Evolutionary conservation across 2,888 invertebrate species (phyloP), one percentile per base, ranked within the genome.

Genomic region (Diarsia mendica): DNA sequence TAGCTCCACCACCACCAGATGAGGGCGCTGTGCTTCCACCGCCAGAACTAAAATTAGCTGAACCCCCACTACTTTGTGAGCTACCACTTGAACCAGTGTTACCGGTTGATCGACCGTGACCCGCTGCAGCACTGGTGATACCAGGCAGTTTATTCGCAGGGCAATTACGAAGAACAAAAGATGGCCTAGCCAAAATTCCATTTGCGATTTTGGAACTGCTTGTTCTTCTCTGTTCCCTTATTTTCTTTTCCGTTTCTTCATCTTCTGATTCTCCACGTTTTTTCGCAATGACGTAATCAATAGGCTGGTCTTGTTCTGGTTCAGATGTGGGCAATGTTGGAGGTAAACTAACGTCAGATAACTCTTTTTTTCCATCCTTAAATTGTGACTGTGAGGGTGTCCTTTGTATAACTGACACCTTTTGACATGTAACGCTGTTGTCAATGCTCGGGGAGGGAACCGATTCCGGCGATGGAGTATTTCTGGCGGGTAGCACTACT

Each of bases 231-330:
- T 98, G 97, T 91, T 98, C 98, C 84, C 97, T 96, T 39, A 97
- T 96, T 91, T 97, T 97, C 87, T 97, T 97, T 94, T 97, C 98
- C 80, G 97, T 97, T 91, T 97, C 97, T 89, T 97, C 97, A 86
- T 97, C 97, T 91, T 97, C 97, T 15, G 96, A 94, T 90, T 97
- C 97, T 11, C 98, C 97, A 79, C 97, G 97, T 89, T 98, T 97
- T 92, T 98, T 98, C 44, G 98, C 98, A 85, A 98, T 98, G 90
- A 98, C 98, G 92, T 98, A 98, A 91, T 98, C 98, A 80, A 98
- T 98, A 0, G 98, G 98, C 88, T 98, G 98, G 80, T 98, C 98
- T 94, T 98, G 98, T 92, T 98, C 98, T 0, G 98, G 98, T 88
- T 97, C 98, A 78, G 96, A 83, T 63, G 96, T 86, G 10, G 97